phyloP scores from a whole-genome alignment of 1,140 invertebrate species.

The Gyrodactylus salaris region DNA sequence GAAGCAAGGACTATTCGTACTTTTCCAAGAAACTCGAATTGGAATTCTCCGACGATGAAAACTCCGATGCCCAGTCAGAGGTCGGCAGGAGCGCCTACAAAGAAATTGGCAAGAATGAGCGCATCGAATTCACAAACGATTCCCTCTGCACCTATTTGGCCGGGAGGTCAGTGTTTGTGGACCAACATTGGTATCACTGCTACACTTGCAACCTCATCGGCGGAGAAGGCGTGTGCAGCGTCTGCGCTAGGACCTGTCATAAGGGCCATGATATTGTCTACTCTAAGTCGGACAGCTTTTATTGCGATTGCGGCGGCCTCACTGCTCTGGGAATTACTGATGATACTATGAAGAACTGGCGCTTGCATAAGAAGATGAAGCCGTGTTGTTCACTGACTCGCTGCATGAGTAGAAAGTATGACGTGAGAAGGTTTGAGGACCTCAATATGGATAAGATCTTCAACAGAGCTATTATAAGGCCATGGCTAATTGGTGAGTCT shows the following conservation, averaged over 20 bases:
- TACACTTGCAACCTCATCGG: constrained; percentile 92
- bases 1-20: not conserved
- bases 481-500: not conserved
- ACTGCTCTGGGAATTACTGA: not conserved
- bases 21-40: not conserved
- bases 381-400: not conserved
- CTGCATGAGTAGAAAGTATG: not conserved
- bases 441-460: not conserved
- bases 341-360: not conserved
- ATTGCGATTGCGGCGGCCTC: constrained; percentile 64
- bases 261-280: constrained; percentile 79
- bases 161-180: constrained; percentile 88
- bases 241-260: constrained; percentile 81
- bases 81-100: not conserved
- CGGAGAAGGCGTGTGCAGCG: constrained; percentile 72
- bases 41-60: not conserved
- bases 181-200: constrained; percentile 56
- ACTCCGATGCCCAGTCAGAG: not conserved
- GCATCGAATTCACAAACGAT: not conserved
- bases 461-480: not conserved
- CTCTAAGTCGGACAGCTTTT: constrained; percentile 87
- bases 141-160: constrained; percentile 63
- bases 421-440: not conserved
- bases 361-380: not conserved
- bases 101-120: not conserved